These are phyloP conservation scores for Chrysolina haemoptera DNA, from an alignment of 2,888 invertebrate genomes.

Conservation along the genomic window DNA sequence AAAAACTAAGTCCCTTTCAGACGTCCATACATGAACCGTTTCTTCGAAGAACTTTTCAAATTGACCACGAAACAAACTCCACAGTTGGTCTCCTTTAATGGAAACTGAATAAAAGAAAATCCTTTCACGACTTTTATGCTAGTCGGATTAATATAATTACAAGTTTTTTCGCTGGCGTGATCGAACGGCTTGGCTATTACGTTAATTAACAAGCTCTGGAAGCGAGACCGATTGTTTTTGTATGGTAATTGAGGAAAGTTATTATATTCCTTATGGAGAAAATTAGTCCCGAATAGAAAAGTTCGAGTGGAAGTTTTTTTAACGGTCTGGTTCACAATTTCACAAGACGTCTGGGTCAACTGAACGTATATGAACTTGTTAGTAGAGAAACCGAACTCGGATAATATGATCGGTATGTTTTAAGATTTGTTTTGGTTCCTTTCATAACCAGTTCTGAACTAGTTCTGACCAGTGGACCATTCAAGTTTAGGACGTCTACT, in stretches of 20 bases:
- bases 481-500: no score
- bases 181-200: slow-evolving; percentile 22
- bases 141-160: slow-evolving; percentile 19
- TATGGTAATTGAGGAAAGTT: slow-evolving; percentile 14
- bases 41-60: neutral
- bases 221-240: slow-evolving; percentile 20
- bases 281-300: neutral
- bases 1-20: neutral
- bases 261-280: slow-evolving; percentile 17
- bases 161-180: slow-evolving; percentile 19
- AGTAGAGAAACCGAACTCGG: no score
- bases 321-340: neutral
- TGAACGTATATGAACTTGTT: neutral
- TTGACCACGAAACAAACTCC: neutral
- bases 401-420: no score
- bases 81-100: slow-evolving; percentile 1
- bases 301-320: slow-evolving; percentile 4
- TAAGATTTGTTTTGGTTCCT: no score
- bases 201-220: slow-evolving; percentile 14
- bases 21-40: neutral
- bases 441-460: no score
- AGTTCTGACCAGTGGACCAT: no score
- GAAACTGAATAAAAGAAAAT: slow-evolving; percentile 10
- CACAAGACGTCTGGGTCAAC: neutral
- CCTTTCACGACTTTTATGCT: slow-evolving; percentile 9